These are phyloP conservation scores for Hyposmocoma kahamanoa DNA, from an alignment of 1,140 invertebrate species.

Conservation along the genomic window DNA sequence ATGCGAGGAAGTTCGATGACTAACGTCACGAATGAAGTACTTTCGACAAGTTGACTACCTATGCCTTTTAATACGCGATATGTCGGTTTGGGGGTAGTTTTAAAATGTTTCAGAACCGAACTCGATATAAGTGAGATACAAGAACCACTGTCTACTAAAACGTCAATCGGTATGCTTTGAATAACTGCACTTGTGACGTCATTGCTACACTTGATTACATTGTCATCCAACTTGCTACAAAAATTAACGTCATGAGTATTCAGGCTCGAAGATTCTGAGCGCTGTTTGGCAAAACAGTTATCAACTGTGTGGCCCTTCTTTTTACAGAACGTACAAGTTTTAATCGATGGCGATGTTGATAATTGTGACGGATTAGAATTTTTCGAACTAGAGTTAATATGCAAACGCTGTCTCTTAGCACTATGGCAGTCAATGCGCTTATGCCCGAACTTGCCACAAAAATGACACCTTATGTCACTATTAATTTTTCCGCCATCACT, in stretches of 20 bases:
- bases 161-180: slow-evolving; percentile 12
- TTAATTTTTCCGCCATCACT: too few species aligned
- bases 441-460: not conserved
- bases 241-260: not conserved
- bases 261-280: not conserved
- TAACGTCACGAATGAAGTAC: slow-evolving; percentile 11
- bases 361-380: not conserved
- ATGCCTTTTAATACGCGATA: slow-evolving; percentile 14
- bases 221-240: not conserved
- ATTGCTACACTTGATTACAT: too few species aligned
- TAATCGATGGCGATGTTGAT: too few species aligned
- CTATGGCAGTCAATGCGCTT: not conserved
- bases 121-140: slow-evolving; percentile 18
- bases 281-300: not conserved
- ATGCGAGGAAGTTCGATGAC: slow-evolving; percentile 14
- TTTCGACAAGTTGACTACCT: slow-evolving; percentile 14
- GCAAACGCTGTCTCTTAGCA: not conserved
- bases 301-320: not conserved
- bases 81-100: slow-evolving; percentile 5
- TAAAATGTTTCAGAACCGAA: slow-evolving; percentile 19
- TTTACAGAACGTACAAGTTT: slow-evolving; percentile 1
- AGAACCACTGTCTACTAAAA: slow-evolving; percentile 25
- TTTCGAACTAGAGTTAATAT: not conserved
- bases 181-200: slow-evolving; percentile 13
- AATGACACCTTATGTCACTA: not conserved